Evolutionary conservation across 1,140 invertebrate species (phyloP).

Genomic region (Frieseomelitta varia): DNA sequence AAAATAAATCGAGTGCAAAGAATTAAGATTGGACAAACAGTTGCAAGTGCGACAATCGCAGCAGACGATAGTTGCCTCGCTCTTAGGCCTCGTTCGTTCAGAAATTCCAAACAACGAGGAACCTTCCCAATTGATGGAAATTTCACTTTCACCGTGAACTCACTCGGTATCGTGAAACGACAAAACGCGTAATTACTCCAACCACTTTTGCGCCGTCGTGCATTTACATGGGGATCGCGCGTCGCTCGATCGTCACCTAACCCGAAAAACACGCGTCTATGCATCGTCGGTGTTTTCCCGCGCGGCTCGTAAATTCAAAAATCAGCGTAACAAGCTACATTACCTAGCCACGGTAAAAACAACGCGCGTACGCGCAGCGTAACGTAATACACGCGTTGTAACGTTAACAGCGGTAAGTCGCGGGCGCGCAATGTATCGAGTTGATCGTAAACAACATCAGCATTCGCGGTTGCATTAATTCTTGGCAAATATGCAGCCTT

Average conservation of each 20-base stretch:
- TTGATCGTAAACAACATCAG: constrained; percentile 59
- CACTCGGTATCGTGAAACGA: too few species aligned
- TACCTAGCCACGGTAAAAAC: background rate
- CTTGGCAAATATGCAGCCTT: constrained; percentile 60
- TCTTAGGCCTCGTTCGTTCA: too few species aligned
- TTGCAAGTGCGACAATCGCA: too few species aligned
- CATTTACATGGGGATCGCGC: too few species aligned
- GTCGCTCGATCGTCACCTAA: background rate
- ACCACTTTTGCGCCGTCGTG: too few species aligned
- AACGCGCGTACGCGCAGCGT: background rate
- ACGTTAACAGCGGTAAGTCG: background rate
- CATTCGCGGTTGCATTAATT: constrained; percentile 69
- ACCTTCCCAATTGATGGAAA: background rate
- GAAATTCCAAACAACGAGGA: too few species aligned
- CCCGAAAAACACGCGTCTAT: background rate
- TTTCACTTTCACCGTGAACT: background rate
- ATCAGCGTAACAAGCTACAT: background rate
- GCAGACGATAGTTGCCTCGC: too few species aligned
- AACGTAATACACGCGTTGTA: background rate
- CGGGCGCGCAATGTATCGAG: constrained; percentile 30
- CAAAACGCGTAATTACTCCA: too few species aligned
- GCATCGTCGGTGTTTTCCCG: background rate
- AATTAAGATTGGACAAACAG: too few species aligned
- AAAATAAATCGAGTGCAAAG: too few species aligned
- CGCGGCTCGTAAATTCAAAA: background rate